Evolutionary conservation across 2,797 vertebrate species (phyloP).

Genomic region (Sebastes minor): DNA sequence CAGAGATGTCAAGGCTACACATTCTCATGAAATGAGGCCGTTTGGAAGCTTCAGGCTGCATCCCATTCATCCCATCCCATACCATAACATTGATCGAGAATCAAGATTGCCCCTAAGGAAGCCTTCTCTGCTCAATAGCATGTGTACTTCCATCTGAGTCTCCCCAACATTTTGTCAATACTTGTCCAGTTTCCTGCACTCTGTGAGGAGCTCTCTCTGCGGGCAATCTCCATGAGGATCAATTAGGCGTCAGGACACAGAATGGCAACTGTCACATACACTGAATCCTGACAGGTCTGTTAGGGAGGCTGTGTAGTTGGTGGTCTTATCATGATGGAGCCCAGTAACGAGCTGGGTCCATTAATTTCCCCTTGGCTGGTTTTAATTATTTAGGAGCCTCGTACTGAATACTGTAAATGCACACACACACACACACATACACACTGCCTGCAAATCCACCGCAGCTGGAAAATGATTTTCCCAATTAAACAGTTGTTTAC

Average conservation of each 20-base stretch:
- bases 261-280: constrained; percentile 51
- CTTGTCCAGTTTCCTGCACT: constrained; percentile 47
- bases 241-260: constrained; percentile 45
- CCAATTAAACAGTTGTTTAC: constrained; percentile 77
- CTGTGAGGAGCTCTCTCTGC: constrained; percentile 47
- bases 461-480: constrained; percentile 75
- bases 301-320: constrained; percentile 33
- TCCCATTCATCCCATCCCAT: constrained; percentile 36
- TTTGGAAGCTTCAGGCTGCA: constrained; percentile 11
- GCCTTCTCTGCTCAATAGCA: constrained; percentile 51
- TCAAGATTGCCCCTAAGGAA: constrained; percentile 42
- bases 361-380: constrained; percentile 59
- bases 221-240: constrained; percentile 51
- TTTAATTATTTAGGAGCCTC: constrained; percentile 67
- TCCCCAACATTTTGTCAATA: constrained; percentile 62
- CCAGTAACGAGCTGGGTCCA: constrained; percentile 33
- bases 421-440: constrained; percentile 1
- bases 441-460: constrained; percentile 44
- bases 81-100: constrained; percentile 52
- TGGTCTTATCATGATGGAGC: constrained; percentile 50
- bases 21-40: constrained; percentile 6
- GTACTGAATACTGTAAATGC: constrained; percentile 52
- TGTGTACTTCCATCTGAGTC: constrained; percentile 50
- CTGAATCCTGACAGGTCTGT: constrained; percentile 52
- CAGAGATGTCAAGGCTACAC: constrained; percentile 9